These are phyloP conservation scores for Hormiphora californensis DNA, from an alignment of 37 sponge, comb jelly and placozoan species.

Conservation along the genomic window DNA sequence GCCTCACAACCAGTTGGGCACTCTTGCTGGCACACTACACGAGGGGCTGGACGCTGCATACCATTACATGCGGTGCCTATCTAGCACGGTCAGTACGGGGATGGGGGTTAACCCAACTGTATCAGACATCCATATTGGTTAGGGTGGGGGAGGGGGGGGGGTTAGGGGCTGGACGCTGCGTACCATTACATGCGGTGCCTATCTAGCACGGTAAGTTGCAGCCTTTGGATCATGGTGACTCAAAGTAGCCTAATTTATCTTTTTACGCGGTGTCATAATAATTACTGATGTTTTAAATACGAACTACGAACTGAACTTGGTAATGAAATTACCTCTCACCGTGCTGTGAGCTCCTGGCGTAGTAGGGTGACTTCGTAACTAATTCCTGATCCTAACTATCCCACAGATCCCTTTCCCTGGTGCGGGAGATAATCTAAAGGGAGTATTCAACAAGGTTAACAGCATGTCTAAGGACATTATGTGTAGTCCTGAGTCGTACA, in stretches of 20 bases:
- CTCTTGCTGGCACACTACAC: conserved; percentile 3
- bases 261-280: too few relatives aligned
- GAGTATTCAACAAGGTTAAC: conserved; percentile 20
- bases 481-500: conserved; percentile 45
- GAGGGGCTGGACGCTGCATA: conserved; percentile 46
- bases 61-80: conserved; percentile 38
- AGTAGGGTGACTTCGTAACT: too few relatives aligned
- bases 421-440: conserved; percentile 45
- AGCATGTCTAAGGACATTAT: conserved; percentile 23
- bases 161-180: conserved; percentile 38
- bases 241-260: too few relatives aligned
- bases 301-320: too few relatives aligned
- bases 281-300: too few relatives aligned
- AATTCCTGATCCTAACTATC: too few relatives aligned
- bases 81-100: conserved; percentile 25
- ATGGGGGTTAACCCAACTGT: too few relatives aligned
- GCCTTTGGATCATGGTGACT: too few relatives aligned
- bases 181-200: conserved; percentile 50
- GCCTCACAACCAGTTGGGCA: conserved; percentile 42
- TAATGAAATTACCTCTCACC: too few relatives aligned
- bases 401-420: conserved; percentile 36
- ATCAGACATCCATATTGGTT: too few relatives aligned
- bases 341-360: too few relatives aligned
- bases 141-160: too few relatives aligned
- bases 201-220: conserved; percentile 29